phyloP scores from a whole-genome alignment of 2,797 vertebrate species.

The Clamator glandarius region DNA sequence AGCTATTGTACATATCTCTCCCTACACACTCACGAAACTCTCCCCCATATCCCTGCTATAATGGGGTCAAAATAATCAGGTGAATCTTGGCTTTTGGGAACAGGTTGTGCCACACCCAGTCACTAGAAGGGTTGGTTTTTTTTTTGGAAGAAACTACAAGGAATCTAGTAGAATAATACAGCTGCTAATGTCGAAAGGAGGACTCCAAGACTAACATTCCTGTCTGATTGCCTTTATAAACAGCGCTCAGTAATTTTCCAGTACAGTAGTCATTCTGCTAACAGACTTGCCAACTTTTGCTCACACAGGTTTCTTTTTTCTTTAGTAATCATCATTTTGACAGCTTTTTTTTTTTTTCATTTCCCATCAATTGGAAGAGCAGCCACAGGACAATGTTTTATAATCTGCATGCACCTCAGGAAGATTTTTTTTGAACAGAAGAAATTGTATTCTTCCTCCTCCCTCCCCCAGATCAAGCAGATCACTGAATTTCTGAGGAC shows the following conservation, averaged over 20 bases:
- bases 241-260: constrained; percentile 79
- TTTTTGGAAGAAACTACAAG: constrained; percentile 45
- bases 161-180: constrained; percentile 76
- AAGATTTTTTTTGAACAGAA: neutral
- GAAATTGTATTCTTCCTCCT: neutral
- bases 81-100: constrained; percentile 67
- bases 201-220: constrained; percentile 82
- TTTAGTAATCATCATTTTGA: constrained; percentile 45
- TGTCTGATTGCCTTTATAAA: constrained; percentile 76
- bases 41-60: neutral
- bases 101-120: constrained; percentile 75
- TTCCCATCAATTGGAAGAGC: neutral
- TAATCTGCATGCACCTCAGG: neutral
- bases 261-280: constrained; percentile 77
- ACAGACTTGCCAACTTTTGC: constrained; percentile 64
- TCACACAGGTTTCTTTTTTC: constrained; percentile 53
- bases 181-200: constrained; percentile 75
- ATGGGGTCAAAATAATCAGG: constrained; percentile 55
- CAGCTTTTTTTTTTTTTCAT: neutral
- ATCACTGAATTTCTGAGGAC: neutral
- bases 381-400: neutral
- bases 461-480: neutral
- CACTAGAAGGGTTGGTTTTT: constrained; percentile 5
- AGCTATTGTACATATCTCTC: neutral
- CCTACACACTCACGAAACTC: neutral